These are phyloP conservation scores for Lamprotornis superbus DNA, from an alignment of 2,113 vertebrate species.

Conservation along the genomic window DNA sequence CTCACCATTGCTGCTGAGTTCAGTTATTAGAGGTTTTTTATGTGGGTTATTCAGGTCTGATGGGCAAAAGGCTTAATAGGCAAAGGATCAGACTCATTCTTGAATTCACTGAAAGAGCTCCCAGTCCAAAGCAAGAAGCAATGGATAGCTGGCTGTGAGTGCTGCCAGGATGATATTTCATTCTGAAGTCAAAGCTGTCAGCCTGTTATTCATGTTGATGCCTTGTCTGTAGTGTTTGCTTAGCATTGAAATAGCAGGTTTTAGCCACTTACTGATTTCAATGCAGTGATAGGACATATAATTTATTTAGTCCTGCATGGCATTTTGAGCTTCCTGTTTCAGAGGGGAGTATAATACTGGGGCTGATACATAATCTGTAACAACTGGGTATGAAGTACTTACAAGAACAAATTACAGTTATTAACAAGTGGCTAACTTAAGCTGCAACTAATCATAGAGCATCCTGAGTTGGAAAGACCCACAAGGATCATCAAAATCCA, in stretches of 20 bases:
- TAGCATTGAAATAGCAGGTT: slow-evolving; percentile 8
- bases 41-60: background rate
- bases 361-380: background rate
- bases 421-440: background rate
- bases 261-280: slow-evolving; percentile 3
- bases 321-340: background rate
- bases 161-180: background rate
- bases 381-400: background rate
- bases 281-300: background rate
- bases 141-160: background rate
- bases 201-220: background rate
- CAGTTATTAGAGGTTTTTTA: background rate
- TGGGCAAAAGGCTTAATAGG: background rate
- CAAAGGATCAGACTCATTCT: background rate
- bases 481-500: background rate
- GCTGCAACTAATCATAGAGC: background rate
- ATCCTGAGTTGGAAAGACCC: background rate
- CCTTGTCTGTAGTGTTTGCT: background rate
- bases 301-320: background rate
- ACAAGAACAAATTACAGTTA: background rate
- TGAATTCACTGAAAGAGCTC: background rate
- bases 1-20: background rate
- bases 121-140: background rate
- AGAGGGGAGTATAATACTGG: background rate
- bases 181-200: background rate